Evolutionary conservation across 2,113 vertebrate genomes (phyloP), one percentile per base, ranked within the genome.

Genomic region (Ancistrus triradiatus): DNA sequence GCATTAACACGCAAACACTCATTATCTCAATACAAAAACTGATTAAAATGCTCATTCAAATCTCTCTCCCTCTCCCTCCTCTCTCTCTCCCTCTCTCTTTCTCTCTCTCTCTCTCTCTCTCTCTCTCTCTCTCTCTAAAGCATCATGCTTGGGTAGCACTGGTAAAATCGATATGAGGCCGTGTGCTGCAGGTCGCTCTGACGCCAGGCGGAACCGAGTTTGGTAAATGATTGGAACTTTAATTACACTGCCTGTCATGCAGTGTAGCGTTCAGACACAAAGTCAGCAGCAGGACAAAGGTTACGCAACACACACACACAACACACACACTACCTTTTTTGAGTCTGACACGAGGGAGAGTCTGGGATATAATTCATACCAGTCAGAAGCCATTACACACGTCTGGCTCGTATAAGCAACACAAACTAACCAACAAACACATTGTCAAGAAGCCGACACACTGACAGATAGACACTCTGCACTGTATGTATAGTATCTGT

Each of bases 221-320:
- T 94, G 90, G 91, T 93, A 92, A 94, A 91, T 92, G 90, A 95
- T 88, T 93, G 88, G 89, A 93, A 92, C 87, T 92, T 95, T 95
- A 93, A 95, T 95, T 94, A 94, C 89, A 91, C 92, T 93, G 90
- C 90, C 90, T 80, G 77, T 93, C 92, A 93, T 91, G 91, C 90
- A 89, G 91, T 83, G 86, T 88, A 90, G 88, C 87, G 83, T 84
- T 85, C 81, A 91, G 90, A 92, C 91, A 92, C 83, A 73, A 82
- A 87, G 83, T 88, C 86, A 91, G 89, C 84, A 82, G 81, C 78
- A 84, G 85, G 88, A 88, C 87, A 91, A 94, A 94, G 86, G 87
- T 82, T 85, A 80, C 70, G 77, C 75, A 83, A 83, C 80, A 81
- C 88, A 89, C 89, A 89, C 87, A 84, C 82, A 85, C 77, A 25